Evolutionary conservation across 2,888 invertebrate genomes (phyloP).

Genomic region (Philereme transversata): DNA sequence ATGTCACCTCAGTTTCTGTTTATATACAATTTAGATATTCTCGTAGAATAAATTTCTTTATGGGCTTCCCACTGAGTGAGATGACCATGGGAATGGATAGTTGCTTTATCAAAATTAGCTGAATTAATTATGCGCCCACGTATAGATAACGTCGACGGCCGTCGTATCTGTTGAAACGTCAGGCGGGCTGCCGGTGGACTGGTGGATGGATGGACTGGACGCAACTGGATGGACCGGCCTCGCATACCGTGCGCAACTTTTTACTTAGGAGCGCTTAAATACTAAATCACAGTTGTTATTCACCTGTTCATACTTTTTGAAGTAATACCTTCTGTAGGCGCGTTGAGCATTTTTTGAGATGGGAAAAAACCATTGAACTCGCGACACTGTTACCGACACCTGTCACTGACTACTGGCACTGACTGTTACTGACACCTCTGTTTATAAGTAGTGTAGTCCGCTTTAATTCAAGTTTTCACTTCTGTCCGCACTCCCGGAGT

Average conservation of each 20-base stretch:
- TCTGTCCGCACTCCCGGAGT: no score
- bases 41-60: conserved; percentile 39
- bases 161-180: conserved; percentile 24
- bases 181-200: conserved; percentile 1
- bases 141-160: conserved; percentile 22
- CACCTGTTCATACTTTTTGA: no score
- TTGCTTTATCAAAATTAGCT: conserved; percentile 41
- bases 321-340: no score
- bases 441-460: no score
- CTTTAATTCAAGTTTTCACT: no score
- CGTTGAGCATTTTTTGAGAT: no score
- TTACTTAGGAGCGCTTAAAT: no score
- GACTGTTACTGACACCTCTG: no score
- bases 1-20: conserved; percentile 47
- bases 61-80: conserved; percentile 40
- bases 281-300: no score
- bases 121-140: conserved; percentile 41
- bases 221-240: conserved; percentile 6
- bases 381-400: no score
- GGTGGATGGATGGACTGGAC: not conserved
- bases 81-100: conserved; percentile 42
- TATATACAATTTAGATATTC: conserved; percentile 51
- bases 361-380: no score
- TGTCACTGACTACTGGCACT: no score
- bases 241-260: not conserved